phyloP scores from a whole-genome alignment of 2,888 invertebrate genomes.

The Hyposoter dolosus region DNA sequence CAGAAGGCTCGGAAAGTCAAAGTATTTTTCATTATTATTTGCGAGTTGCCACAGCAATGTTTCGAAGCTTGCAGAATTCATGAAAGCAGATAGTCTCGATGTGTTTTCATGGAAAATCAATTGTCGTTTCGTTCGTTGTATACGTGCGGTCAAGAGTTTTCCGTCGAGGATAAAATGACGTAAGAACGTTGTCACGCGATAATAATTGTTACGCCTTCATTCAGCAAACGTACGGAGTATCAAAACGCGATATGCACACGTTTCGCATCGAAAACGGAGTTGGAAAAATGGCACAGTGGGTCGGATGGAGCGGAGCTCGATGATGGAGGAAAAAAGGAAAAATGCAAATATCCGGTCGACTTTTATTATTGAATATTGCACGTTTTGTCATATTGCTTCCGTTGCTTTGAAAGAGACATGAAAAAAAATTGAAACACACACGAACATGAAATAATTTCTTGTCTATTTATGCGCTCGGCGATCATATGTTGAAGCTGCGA shows the following conservation, averaged over 20 bases:
- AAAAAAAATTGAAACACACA: not conserved
- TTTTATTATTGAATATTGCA: slow-evolving; percentile 44
- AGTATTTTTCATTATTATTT: not conserved
- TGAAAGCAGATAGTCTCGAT: not conserved
- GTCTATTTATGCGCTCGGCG: slow-evolving; percentile 29
- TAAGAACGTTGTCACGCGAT: slow-evolving; percentile 77
- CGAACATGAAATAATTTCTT: not conserved
- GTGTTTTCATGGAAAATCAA: slow-evolving; percentile 56
- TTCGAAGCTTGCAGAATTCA: not conserved
- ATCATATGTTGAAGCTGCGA: slow-evolving; percentile 31
- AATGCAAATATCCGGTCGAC: slow-evolving; percentile 29
- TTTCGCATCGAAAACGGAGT: slow-evolving; percentile 11
- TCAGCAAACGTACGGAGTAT: slow-evolving; percentile 69
- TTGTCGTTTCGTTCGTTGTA: slow-evolving; percentile 51
- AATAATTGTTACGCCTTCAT: slow-evolving; percentile 81
- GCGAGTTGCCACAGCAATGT: not conserved
- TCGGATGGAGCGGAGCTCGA: not conserved
- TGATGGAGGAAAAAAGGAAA: slow-evolving; percentile 40
- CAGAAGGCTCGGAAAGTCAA: too few species aligned
- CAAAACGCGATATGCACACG: slow-evolving; percentile 9
- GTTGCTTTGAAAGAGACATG: not conserved
- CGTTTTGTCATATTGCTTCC: not conserved
- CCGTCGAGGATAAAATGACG: slow-evolving; percentile 72
- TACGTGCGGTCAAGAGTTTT: slow-evolving; percentile 58
- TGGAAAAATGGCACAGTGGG: not conserved